phyloP scores from a whole-genome alignment of 2,113 vertebrate genomes.

The Manacus vitellinus region DNA sequence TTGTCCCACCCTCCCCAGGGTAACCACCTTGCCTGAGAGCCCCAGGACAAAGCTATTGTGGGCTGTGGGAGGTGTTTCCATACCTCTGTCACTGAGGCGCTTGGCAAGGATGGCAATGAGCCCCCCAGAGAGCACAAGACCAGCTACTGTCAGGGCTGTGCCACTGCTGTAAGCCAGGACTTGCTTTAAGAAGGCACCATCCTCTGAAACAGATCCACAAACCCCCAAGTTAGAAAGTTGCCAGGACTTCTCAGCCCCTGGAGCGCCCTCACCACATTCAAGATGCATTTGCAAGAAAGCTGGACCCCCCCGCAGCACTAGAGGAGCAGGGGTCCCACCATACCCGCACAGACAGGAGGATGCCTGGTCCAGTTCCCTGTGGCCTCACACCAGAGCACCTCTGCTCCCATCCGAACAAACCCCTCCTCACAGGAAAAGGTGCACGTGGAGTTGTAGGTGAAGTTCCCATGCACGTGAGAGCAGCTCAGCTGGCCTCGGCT shows the following conservation, averaged over 20 bases:
- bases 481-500: conserved; percentile 67
- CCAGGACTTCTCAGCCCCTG: neutral
- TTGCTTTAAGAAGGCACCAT: conserved; percentile 4
- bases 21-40: neutral
- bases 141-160: neutral
- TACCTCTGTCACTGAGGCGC: conserved; percentile 53
- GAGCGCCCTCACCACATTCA: neutral
- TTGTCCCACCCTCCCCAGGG: neutral
- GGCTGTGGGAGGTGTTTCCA: neutral
- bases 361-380: conserved; percentile 72
- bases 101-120: conserved; percentile 44
- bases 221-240: neutral
- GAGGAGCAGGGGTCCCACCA: neutral
- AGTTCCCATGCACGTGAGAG: conserved; percentile 6
- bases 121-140: neutral
- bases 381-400: conserved; percentile 64
- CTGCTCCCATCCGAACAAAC: conserved; percentile 66
- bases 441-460: conserved; percentile 74
- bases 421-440: conserved; percentile 75
- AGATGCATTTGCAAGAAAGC: neutral
- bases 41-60: rapidly evolving
- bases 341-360: conserved; percentile 79
- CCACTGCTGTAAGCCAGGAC: conserved; percentile 36
- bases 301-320: neutral
- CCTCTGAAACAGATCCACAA: conserved; percentile 31